These are phyloP conservation scores for Bombus vancouverensis DNA, from an alignment of 1,140 invertebrate species.

Conservation along the genomic window DNA sequence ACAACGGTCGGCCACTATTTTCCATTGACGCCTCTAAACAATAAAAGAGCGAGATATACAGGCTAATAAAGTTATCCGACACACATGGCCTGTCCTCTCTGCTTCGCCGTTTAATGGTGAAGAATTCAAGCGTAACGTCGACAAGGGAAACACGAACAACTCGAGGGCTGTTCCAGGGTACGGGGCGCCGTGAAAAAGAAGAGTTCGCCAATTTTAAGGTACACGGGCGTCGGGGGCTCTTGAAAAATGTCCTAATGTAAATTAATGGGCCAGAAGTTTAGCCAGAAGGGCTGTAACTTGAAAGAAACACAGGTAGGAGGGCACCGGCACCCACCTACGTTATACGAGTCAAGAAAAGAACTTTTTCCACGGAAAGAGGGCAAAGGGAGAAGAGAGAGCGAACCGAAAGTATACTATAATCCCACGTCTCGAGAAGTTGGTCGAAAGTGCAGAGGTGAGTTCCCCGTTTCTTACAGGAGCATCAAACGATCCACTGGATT, in stretches of 20 bases:
- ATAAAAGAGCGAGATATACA: not conserved
- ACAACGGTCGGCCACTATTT: not conserved
- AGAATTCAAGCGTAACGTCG: constrained; percentile 60
- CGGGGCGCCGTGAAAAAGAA: constrained; percentile 60
- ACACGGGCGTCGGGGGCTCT: constrained; percentile 59
- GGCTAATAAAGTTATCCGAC: constrained; percentile 27
- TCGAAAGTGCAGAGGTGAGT: constrained; percentile 57
- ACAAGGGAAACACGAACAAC: constrained; percentile 48
- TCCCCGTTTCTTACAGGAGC: constrained; percentile 54
- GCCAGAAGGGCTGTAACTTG: constrained; percentile 59
- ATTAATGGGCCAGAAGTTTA: constrained; percentile 77
- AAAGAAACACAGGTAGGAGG: constrained; percentile 66
- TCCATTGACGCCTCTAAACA: not conserved
- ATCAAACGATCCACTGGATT: constrained; percentile 62
- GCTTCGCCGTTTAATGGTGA: constrained; percentile 58
- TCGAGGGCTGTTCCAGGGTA: constrained; percentile 23
- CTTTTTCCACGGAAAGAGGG: constrained; percentile 46
- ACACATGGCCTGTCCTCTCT: constrained; percentile 19
- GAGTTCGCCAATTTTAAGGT: constrained; percentile 66
- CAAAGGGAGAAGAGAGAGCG: not conserved
- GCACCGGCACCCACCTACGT: constrained; percentile 17
- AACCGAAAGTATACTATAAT: constrained; percentile 64
- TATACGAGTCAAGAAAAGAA: constrained; percentile 49
- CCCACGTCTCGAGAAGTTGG: constrained; percentile 66
- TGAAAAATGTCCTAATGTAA: constrained; percentile 77